Evolutionary conservation across 2,888 invertebrate genomes (phyloP).

Genomic region (Beris chalybata): DNA sequence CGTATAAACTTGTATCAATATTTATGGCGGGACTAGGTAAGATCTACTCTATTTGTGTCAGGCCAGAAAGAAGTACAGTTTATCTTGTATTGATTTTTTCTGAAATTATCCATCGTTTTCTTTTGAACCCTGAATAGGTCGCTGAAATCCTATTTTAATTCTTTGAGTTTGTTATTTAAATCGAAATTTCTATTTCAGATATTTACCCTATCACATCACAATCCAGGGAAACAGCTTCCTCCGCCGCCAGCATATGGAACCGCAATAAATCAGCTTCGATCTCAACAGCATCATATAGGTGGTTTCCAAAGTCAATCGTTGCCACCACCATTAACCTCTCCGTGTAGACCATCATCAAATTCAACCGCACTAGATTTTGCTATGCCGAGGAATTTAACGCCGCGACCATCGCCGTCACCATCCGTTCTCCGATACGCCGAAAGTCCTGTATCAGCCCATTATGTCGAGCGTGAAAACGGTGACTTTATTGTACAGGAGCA

Average conservation of each 20-base stretch:
- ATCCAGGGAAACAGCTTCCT: slow-evolving; percentile 43
- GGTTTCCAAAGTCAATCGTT: slow-evolving; percentile 18
- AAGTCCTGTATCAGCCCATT: slow-evolving; percentile 50
- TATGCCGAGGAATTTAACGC: neutral
- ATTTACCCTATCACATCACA: slow-evolving; percentile 40
- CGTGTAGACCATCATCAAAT: neutral
- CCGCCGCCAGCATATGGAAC: slow-evolving; percentile 56
- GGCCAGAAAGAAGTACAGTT: no score
- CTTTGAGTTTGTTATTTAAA: neutral
- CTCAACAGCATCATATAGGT: slow-evolving; percentile 54
- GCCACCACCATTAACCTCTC: neutral
- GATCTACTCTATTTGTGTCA: no score
- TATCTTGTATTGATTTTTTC: no score
- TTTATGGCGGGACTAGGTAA: no score
- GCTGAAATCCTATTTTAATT: slow-evolving; percentile 1
- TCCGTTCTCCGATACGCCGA: slow-evolving; percentile 52
- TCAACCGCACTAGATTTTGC: neutral
- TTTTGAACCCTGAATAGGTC: no score
- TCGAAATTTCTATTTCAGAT: slow-evolving; percentile 43
- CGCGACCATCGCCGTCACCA: slow-evolving; percentile 43
- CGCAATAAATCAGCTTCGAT: slow-evolving; percentile 56
- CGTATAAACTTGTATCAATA: no score
- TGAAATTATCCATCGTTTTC: no score
- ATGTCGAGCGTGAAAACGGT: slow-evolving; percentile 54
- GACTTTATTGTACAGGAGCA: slow-evolving; percentile 56